These are phyloP conservation scores for Onchidella celtica DNA, from an alignment of 2,888 invertebrate genomes.

Conservation along the genomic window DNA sequence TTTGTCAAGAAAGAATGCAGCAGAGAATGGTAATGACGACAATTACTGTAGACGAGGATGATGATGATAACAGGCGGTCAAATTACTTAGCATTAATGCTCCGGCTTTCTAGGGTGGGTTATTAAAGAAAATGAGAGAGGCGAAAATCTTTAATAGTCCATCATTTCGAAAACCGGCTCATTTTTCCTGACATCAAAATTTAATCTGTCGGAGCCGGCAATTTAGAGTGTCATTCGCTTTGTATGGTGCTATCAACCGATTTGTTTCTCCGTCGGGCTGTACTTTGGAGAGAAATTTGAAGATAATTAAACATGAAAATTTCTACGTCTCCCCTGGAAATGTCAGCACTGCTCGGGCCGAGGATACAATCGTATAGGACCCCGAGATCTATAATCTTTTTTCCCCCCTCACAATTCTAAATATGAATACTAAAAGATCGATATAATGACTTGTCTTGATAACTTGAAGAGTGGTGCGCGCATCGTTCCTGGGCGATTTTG, in stretches of 20 bases:
- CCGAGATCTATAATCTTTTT: too few relatives aligned
- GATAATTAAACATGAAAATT: constrained; percentile 25
- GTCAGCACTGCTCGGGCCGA: background rate
- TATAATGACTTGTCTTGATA: too few relatives aligned
- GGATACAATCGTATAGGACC: too few relatives aligned
- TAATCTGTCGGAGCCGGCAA: constrained; percentile 16
- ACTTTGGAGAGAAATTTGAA: background rate
- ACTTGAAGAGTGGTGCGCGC: too few relatives aligned
- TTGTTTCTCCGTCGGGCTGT: background rate
- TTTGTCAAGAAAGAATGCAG: too few relatives aligned
- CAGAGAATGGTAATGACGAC: constrained; percentile 9
- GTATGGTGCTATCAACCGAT: background rate
- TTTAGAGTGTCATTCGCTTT: constrained; percentile 20
- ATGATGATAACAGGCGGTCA: background rate
- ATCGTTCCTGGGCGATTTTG: too few relatives aligned
- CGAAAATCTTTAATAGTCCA: constrained; percentile 29
- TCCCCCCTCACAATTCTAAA: too few relatives aligned
- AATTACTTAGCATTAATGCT: constrained; percentile 16
- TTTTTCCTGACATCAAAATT: constrained; percentile 31
- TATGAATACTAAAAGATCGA: too few relatives aligned
- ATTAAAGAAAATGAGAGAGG: constrained; percentile 20
- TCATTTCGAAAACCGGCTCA: constrained; percentile 18
- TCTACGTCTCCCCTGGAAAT: background rate
- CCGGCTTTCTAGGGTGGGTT: background rate
- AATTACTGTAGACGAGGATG: constrained; percentile 2